Evolutionary conservation across 2,888 invertebrate species (phyloP).

Genomic region (Argynnis bischoffii): DNA sequence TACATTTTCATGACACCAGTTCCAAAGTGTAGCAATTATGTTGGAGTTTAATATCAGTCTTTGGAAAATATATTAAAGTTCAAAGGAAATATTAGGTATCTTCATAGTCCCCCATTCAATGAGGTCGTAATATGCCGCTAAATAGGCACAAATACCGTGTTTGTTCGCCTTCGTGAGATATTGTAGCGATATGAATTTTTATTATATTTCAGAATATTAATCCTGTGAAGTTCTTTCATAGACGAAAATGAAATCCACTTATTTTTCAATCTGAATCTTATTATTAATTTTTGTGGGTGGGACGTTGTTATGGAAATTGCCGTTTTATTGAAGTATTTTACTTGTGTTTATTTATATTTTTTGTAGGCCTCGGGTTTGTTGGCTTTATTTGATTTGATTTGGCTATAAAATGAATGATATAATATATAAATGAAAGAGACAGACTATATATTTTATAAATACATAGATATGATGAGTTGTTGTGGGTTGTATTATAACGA

Average conservation of each 20-base stretch:
- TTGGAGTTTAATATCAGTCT: slow-evolving; percentile 62
- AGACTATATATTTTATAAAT: too few relatives aligned
- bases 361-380: not conserved
- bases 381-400: too few relatives aligned
- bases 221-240: slow-evolving; percentile 13
- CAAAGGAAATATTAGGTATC: slow-evolving; percentile 46
- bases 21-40: slow-evolving; percentile 22
- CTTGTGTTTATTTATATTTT: slow-evolving; percentile 10
- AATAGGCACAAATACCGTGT: slow-evolving; percentile 19
- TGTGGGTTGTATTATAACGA: too few relatives aligned
- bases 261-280: slow-evolving; percentile 17
- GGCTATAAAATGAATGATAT: too few relatives aligned
- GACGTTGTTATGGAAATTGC: slow-evolving; percentile 9
- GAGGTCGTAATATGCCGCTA: slow-evolving; percentile 23
- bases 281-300: slow-evolving; percentile 11
- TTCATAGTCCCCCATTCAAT: slow-evolving; percentile 27
- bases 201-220: slow-evolving; percentile 28
- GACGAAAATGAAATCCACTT: slow-evolving; percentile 17
- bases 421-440: too few relatives aligned
- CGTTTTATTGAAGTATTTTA: slow-evolving; percentile 14
- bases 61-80: slow-evolving; percentile 57
- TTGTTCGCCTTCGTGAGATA: slow-evolving; percentile 6
- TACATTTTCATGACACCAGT: slow-evolving; percentile 2
- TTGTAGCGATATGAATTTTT: slow-evolving; percentile 17
- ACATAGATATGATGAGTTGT: too few relatives aligned